phyloP scores from a whole-genome alignment of 1,140 invertebrate species.

The Apis laboriosa region DNA sequence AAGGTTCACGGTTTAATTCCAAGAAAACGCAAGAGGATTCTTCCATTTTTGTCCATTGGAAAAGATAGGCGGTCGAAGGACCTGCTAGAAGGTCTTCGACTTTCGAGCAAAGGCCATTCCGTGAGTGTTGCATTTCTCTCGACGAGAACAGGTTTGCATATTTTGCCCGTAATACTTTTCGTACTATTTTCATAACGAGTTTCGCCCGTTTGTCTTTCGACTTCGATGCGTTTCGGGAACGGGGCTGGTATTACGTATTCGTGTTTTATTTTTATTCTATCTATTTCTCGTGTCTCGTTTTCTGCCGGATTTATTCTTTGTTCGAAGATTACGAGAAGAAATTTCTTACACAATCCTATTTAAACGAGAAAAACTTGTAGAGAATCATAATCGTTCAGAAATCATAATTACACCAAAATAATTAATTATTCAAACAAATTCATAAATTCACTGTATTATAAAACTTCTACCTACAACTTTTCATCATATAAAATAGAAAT shows the following conservation, averaged over 20 bases:
- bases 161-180: constrained; percentile 9
- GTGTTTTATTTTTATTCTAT: too few relatives aligned
- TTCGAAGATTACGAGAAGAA: background rate
- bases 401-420: too few relatives aligned
- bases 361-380: too few relatives aligned
- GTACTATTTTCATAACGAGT: constrained; percentile 22
- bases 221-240: background rate
- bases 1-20: constrained; percentile 57
- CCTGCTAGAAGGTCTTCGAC: constrained; percentile 54
- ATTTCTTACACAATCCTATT: too few relatives aligned
- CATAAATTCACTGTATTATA: too few relatives aligned
- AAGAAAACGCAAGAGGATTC: constrained; percentile 38
- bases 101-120: constrained; percentile 70
- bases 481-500: too few relatives aligned
- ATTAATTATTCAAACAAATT: too few relatives aligned
- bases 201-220: background rate
- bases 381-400: too few relatives aligned
- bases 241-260: too few relatives aligned
- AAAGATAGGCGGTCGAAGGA: constrained; percentile 59
- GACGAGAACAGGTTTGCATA: constrained; percentile 48
- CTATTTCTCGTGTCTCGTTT: background rate
- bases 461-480: too few relatives aligned
- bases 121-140: constrained; percentile 44
- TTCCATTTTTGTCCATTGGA: constrained; percentile 46
- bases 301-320: background rate